Base-by-base conservation (phyloP, 2,113 vertebrate species). In the Chlamydotis undulata region DNA sequence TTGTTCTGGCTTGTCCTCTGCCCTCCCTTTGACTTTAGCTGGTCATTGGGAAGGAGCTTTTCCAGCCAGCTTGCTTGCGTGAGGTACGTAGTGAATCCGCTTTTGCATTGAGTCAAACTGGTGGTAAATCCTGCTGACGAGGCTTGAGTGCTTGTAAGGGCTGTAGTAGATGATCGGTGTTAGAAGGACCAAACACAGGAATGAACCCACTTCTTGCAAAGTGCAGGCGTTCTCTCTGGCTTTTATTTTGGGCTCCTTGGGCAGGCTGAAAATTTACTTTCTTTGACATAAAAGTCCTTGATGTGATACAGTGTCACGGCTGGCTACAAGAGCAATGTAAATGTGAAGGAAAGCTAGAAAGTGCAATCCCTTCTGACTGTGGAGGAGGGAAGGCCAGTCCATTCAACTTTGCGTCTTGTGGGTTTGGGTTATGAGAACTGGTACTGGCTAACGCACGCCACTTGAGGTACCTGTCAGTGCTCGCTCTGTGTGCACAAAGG, bases 1-100 rank as follows among this genome's bases (percentile, higher is more conserved):
- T 82, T 56, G 14, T 61, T 89, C 10, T 23, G 26, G 22, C 43
- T 75, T 43, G 35, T 87, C 55, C 50, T 59, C 33, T 2, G 0
- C 6, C 8, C 19, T 79, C 23, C 39, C 43, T 65, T 80, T 76
- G 39, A 14, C 50, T 80, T 73, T 7, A 53, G 50, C 71, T 73
- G 24, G 65, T 53, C 28, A 3, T 31, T 16, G 64, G 39, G 67
- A 85, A 92, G 64, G 59, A 92, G 37, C 29, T 74, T 69, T 45
- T 70, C 68, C 59, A 68, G 4, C 1, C 0, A 45, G 29, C 41
- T 41, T 37, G 10, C 71, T 77, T 22, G 7, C 41, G 8, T 19
- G 25, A 87, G 18, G 39, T 25, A 7, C 2, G 1, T 22, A 61
- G 28, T 52, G 67, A 56, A n/a, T 43, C 52, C 3, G 1, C 0